These are phyloP conservation scores for Tethea ocularis DNA, from an alignment of 2,888 invertebrate species.

Conservation along the genomic window DNA sequence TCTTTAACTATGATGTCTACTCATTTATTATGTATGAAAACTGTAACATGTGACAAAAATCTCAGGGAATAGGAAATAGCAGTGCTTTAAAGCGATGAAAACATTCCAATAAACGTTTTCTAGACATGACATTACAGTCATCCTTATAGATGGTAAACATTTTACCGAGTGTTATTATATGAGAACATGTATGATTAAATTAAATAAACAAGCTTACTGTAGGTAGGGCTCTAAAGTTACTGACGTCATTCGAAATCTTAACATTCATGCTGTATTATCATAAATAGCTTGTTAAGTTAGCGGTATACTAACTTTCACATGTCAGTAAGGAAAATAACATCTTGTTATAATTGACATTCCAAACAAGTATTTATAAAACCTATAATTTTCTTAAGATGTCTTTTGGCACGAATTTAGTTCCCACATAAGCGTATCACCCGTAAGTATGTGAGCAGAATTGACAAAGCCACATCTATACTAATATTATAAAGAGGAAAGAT, in stretches of 20 bases:
- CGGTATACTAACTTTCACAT: background rate
- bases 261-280: conserved; percentile 6
- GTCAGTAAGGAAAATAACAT: background rate
- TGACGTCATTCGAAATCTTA: conserved; percentile 5
- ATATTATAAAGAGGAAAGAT: too few species aligned
- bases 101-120: too few species aligned
- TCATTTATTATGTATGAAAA: too few species aligned
- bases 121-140: too few species aligned
- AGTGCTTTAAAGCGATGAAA: too few species aligned
- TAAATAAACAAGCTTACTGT: background rate
- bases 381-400: background rate
- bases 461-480: too few species aligned
- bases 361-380: background rate
- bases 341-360: background rate
- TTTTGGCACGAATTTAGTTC: background rate
- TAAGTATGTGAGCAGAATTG: background rate
- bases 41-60: background rate
- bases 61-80: too few species aligned
- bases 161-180: background rate
- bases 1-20: too few species aligned
- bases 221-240: background rate
- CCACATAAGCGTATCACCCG: background rate
- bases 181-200: background rate
- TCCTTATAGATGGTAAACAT: background rate
- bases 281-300: background rate